Percentiles rank a stretch among this genome's conserved stretches.
Conservation (phyloP, 2,888 invertebrate species). For the Molanna angustata region DNA sequence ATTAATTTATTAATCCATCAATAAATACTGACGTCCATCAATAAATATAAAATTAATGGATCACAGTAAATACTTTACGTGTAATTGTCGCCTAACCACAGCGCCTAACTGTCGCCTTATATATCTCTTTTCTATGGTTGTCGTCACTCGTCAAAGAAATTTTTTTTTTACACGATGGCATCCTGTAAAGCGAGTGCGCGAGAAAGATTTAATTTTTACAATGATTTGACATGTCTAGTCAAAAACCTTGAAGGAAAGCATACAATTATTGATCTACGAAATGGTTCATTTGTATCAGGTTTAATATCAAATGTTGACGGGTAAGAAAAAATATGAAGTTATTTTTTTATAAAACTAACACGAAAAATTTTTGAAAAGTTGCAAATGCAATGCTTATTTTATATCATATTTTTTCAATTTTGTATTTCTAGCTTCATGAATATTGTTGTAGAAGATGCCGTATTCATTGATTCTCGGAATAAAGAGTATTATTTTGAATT, state of each 20-base stretch:
- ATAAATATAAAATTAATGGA: no score
- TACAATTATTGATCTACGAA: conserved; percentile 63
- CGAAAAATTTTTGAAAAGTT: conserved; percentile 1
- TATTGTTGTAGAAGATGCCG: conserved; percentile 59
- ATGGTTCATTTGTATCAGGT: conserved; percentile 64
- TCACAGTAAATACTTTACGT: no score
- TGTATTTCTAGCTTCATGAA: conserved; percentile 54
- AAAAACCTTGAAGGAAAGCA: conserved; percentile 59
- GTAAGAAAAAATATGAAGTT: conserved; percentile 42
- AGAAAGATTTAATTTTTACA: conserved; percentile 50
- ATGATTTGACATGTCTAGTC: conserved; percentile 60
- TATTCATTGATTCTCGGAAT: conserved; percentile 62
- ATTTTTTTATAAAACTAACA: conserved; percentile 9
- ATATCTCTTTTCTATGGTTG: no score
- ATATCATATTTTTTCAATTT: no score
- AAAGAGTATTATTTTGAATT: conserved; percentile 58
- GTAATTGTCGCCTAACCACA: no score
- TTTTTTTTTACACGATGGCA: no score
- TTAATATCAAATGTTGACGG: conserved; percentile 61
- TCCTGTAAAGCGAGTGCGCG: conserved; percentile 16
- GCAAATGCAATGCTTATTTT: no score
- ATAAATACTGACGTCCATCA: no score
- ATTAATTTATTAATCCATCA: no score
- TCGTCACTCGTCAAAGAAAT: no score
- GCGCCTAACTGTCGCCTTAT: no score